These are phyloP conservation scores for Eulimnadia texana DNA, from an alignment of 1,140 invertebrate genomes.

Conservation along the genomic window DNA sequence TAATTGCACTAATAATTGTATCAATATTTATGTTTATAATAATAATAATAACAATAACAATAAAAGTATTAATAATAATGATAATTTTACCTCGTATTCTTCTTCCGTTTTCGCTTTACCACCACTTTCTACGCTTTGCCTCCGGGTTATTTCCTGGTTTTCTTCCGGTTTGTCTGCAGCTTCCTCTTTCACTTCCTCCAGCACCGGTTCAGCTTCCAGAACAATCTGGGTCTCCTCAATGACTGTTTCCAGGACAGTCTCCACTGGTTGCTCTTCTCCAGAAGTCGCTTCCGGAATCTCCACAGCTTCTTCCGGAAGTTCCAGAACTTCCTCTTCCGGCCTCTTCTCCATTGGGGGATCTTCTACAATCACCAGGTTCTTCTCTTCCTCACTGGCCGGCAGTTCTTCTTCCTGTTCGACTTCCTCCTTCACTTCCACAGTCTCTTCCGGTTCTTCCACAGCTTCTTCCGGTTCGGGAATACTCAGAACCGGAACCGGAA, in stretches of 20 bases:
- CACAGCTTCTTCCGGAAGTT: too few relatives aligned
- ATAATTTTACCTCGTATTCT: conserved; percentile 1
- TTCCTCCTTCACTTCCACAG: too few relatives aligned
- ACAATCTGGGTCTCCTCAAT: conserved; percentile 18
- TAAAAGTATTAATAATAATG: not conserved
- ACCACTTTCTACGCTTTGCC: conserved; percentile 8
- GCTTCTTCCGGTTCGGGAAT: too few relatives aligned
- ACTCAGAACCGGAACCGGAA: too few relatives aligned
- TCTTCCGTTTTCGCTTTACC: not conserved
- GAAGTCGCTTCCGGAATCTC: not conserved
- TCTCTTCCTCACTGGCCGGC: too few relatives aligned
- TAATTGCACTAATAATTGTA: not conserved
- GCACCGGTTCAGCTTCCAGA: conserved; percentile 19
- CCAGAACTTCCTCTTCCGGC: too few relatives aligned
- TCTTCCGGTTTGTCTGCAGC: conserved; percentile 22
- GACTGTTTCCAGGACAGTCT: conserved; percentile 24
- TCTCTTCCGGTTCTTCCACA: too few relatives aligned
- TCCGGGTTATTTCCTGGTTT: conserved; percentile 19
- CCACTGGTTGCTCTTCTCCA: conserved; percentile 6
- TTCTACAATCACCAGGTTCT: too few relatives aligned
- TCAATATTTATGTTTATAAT: not conserved
- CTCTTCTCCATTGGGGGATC: too few relatives aligned
- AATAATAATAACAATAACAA: not conserved
- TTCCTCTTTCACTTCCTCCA: conserved; percentile 23
- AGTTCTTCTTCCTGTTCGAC: too few relatives aligned